Evolutionary conservation across 1,140 invertebrate species (phyloP), one percentile per base, ranked within the genome.

Genomic region (Branchinecta lindahli): DNA sequence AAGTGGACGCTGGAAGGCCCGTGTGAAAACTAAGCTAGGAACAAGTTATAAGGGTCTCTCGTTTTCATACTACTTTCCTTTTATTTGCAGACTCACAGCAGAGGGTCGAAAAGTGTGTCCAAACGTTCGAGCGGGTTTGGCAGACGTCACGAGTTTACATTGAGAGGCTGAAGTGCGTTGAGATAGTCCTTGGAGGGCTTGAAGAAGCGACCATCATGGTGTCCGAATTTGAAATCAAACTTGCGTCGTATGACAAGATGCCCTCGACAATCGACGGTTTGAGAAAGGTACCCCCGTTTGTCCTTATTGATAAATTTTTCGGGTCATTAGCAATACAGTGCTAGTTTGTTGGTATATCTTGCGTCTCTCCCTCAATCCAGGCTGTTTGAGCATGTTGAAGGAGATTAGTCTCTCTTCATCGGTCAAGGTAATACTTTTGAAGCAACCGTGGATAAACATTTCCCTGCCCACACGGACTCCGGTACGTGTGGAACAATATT

Each of bases 141-240:
- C 88, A 87, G 69, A 81, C 88, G 69, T 92, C 90, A 61, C 87
- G 88, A 76, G 80, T 94, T 21, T 96, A 95, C 76, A 87, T 93
- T 45, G 92, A 96, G 77, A 85, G 83, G 72, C 80, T 98, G 72
- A 98, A 97, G 80, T 88, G 88, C 74, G 85, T 96, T 0, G 94
- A 98, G 77, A 88, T 90, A 45, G 86, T 96, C 5, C 81, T 98
- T 20, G 87, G 86, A 69, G 89, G 90, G 20, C 81, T 98, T 70
- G 93, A 96, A 73, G 93, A 96, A 74, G 89, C 94, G 70, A 85
- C 87, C 46, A 87, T 88, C 75, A 85, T 89, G 20, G 90, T 98
- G 67, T 90, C 89, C 12, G 91, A 95, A 74, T 88, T 96, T 74
- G 95, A 98, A 79, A 85, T 91, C 71, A 92, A 94, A 77, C 80